These are phyloP conservation scores for Stegastes partitus DNA, from an alignment of 2,113 vertebrate species.

Conservation along the genomic window DNA sequence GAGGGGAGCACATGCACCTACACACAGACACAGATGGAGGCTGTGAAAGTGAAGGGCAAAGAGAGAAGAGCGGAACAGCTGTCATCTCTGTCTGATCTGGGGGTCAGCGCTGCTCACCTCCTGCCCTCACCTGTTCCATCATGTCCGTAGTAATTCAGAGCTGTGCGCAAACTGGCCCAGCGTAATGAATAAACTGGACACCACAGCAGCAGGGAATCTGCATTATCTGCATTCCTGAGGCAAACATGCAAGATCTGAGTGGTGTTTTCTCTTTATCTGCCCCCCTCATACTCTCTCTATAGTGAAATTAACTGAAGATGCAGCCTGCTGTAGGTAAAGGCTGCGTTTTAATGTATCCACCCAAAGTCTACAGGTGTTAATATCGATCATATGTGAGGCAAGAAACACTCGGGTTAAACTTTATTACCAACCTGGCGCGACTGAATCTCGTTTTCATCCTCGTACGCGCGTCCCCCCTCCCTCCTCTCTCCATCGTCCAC, in stretches of 20 bases:
- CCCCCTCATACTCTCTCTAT: too few relatives aligned
- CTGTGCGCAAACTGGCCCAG: slow-evolving; percentile 12
- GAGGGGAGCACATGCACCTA: slow-evolving; percentile 29
- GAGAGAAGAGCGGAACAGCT: slow-evolving; percentile 57
- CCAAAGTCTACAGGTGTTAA: not conserved
- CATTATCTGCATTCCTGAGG: not conserved
- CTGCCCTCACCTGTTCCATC: slow-evolving; percentile 66
- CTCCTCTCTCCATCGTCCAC: slow-evolving; percentile 10
- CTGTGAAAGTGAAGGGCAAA: slow-evolving; percentile 34
- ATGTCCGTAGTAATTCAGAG: slow-evolving; percentile 57
- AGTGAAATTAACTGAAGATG: not conserved
- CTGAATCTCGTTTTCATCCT: slow-evolving; percentile 80
- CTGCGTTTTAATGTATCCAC: too few relatives aligned
- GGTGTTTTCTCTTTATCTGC: too few relatives aligned
- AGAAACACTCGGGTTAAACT: not conserved
- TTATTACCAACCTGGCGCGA: slow-evolving; percentile 68
- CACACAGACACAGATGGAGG: slow-evolving; percentile 43
- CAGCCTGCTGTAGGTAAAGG: too few relatives aligned
- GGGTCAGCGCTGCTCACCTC: slow-evolving; percentile 46
- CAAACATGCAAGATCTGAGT: not conserved
- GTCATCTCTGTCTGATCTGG: slow-evolving; percentile 55
- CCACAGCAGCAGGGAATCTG: not conserved
- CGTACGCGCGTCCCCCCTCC: slow-evolving; percentile 55
- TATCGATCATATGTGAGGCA: not conserved
- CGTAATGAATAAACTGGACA: slow-evolving; percentile 24